Base-by-base conservation (phyloP, 2,888 invertebrate genomes). In the Strigamia maritima region DNA sequence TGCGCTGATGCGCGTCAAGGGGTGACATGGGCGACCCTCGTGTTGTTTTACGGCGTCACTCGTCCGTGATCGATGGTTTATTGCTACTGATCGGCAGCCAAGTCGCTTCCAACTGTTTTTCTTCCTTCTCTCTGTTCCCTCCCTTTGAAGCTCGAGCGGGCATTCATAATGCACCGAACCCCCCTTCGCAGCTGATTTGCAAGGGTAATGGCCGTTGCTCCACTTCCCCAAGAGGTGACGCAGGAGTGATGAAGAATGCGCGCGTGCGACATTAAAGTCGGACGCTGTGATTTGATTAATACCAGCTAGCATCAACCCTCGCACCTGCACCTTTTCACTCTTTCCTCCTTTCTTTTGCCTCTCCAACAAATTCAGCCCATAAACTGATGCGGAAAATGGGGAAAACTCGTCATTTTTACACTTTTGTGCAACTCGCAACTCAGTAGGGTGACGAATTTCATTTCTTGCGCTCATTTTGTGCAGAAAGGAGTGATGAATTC, bases 11-110 rank as follows among this genome's bases (percentile, higher is more conserved):
- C 60, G 60, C 60, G 60, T 60, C 60, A 22, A 24, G 60, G 60
- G 60, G 22, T 4, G 22, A 22, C 22, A 22, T 4, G 60, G 60
- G 60, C 60, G 60, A 60, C 60, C 60, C 60, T 60, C 60, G 60
- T 75, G 35, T 75, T 75, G 75, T 75, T 75, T 75, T 75, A 75
- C 75, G 75, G 75, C 75, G 31, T 28, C 38, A n/a, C 35, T 75
- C 75, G 75, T 38, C 75, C 35, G 75, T 75, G 75, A 75, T 75
- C 35, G 75, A 75, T 75, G 75, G 31, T 75, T 75, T 75, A 75
- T 75, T 75, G 75, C 75, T 19, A 31, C 35, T 38, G 75, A 75
- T 75, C 75, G 75, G 75, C 75, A 75, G 60, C 60, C 60, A 16
- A 54, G 54, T 7, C 54, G 54, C 54, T 54, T 54, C 54, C 54